A percentile compares a stretch with the other conserved stretches of the same genome.
phyloP scores from a whole-genome alignment of 2,113 vertebrate genomes.

The Tiliqua scincoides region DNA sequence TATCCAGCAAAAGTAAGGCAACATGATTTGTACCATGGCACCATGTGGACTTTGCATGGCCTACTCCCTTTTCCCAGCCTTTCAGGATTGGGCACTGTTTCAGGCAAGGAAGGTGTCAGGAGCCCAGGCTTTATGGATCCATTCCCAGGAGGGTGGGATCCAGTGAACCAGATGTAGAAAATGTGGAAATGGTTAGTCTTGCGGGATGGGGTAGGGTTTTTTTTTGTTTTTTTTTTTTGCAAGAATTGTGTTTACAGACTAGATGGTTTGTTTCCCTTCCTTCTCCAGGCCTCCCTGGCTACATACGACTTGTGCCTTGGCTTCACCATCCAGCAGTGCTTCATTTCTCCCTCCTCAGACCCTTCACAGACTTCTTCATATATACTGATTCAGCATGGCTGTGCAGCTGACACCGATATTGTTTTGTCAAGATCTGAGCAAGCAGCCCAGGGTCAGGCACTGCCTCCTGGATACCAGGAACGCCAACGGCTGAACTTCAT shows the following conservation, averaged over 20 bases:
- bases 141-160: background rate
- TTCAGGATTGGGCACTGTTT: background rate
- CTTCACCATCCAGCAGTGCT: slow-evolving; percentile 41
- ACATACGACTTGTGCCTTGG: slow-evolving; percentile 19
- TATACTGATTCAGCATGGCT: slow-evolving; percentile 37
- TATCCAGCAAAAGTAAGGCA: background rate
- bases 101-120: no score
- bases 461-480: slow-evolving; percentile 10
- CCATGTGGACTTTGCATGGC: background rate
- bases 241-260: background rate
- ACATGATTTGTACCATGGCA: background rate
- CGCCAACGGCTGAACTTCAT: slow-evolving; percentile 76
- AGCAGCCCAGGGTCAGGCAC: background rate
- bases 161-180: background rate
- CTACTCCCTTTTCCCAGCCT: background rate
- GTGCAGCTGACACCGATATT: slow-evolving; percentile 10
- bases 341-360: slow-evolving; percentile 43
- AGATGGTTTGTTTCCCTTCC: background rate
- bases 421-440: background rate
- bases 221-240: no score
- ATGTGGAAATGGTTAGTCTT: background rate
- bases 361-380: slow-evolving; percentile 12
- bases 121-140: background rate
- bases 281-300: slow-evolving; percentile 12
- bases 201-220: background rate